A percentile compares a stretch with the other conserved stretches of the same genome.
These are phyloP conservation scores for Cotesia congregata DNA, from an alignment of 2,888 invertebrate genomes.

Conservation along the genomic window DNA sequence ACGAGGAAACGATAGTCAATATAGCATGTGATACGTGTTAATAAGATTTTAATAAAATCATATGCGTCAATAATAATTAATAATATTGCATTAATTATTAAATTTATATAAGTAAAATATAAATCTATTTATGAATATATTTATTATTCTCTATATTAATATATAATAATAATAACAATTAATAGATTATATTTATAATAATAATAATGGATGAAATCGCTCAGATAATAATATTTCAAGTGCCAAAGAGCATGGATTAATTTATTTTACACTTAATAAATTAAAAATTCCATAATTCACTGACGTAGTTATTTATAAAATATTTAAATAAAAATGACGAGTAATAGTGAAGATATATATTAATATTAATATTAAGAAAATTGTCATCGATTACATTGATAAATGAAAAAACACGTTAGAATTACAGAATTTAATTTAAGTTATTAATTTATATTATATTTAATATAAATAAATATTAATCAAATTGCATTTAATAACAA, in stretches of 20 bases:
- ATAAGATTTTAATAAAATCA: conserved; percentile 61
- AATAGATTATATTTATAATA: conserved; percentile 49
- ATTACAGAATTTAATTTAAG: no score
- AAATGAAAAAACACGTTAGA: no score
- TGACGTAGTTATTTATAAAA: no score
- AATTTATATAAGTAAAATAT: conserved; percentile 41
- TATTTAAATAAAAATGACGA: no score
- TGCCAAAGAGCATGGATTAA: conserved; percentile 46
- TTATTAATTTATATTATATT: no score
- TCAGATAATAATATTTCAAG: conserved; percentile 45
- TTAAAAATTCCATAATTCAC: no score
- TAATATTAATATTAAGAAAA: no score
- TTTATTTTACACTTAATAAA: neutral
- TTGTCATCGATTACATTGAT: no score
- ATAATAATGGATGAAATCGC: conserved; percentile 37
- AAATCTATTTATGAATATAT: conserved; percentile 41
- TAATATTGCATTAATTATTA: conserved; percentile 42
- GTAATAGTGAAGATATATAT: no score
- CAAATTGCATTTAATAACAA: no score
- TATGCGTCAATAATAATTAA: conserved; percentile 55
- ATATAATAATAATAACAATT: neutral
- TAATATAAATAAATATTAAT: no score
- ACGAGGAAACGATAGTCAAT: conserved; percentile 68
- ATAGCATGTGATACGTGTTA: conserved; percentile 69
- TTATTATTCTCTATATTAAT: conserved; percentile 41